Base-by-base conservation (phyloP, 2,888 invertebrate species). In the Hyles lineata region DNA sequence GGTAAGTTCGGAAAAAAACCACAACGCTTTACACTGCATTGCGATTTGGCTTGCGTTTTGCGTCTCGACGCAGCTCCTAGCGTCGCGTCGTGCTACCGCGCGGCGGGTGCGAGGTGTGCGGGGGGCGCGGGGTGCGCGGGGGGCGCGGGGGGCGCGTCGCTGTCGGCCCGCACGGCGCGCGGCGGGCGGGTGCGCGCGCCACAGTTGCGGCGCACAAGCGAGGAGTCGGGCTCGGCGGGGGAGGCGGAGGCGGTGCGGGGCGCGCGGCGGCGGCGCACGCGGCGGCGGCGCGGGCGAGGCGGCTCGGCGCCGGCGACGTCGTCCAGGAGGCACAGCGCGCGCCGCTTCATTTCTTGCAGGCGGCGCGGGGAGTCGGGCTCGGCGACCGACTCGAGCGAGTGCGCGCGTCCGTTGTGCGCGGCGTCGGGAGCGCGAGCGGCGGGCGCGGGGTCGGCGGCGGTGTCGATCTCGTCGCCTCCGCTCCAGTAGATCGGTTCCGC, bases 61-160 rank as follows among this genome's bases (percentile, higher is more conserved):
- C 43, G 15, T 43, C 43, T 43, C 43, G 15, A 43, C 2, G 43
- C 43, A 43, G 43, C 43, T 43, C 11, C 43, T 3, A 29, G 29
- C 32, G 29, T 15, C 15, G 61, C n/a, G 58, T 11, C 0, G 9
- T n/a, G 62, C 32, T 32, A 62, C 19, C 21, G 69, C 19, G 60
- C 50, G 2, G n/a, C 29, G 23, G 32, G 32, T 7, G 58, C 70
- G 29, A 8, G 35, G 25, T 74, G 75, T n/a, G 73, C 61, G 59
- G 60, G 74, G n/a, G 73, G 72, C 5, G 71, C 69, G n/a, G 70
- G 75, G 8, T 70, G 63, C 35, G 69, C 19, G 21, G 52, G 70
- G 9, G 50, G 32, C 5, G 55, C 52, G 15, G 29, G 29, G 29
- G 1, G 74, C 23, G 72, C 73, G 29, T n/a, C n/a, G n/a, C n/a